A percentile compares a stretch with the other conserved stretches of the same genome.
phyloP scores from a whole-genome alignment of 1,140 invertebrate genomes.

The Caenorhabditis latens region DNA sequence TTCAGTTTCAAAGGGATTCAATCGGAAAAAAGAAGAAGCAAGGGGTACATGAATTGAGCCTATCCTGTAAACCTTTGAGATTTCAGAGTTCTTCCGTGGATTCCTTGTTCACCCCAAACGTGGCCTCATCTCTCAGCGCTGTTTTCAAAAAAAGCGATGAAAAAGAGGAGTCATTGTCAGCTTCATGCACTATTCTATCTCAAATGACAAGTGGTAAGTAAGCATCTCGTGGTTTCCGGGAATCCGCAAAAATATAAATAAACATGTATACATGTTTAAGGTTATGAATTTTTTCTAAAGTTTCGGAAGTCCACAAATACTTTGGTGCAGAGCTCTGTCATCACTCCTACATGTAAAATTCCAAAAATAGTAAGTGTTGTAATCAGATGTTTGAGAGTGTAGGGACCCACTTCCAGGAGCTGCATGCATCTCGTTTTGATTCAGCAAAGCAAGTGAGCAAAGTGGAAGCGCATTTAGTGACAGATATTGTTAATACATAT shows the following conservation, averaged over 20 bases:
- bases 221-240: too few relatives aligned
- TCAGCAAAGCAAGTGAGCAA: conserved; percentile 54
- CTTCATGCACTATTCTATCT: conserved; percentile 13
- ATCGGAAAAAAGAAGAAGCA: conserved; percentile 8
- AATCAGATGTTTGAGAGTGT: neutral
- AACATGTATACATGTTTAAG: neutral
- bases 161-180: conserved; percentile 19
- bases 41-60: neutral
- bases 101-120: conserved; percentile 17
- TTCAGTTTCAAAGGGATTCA: conserved; percentile 23
- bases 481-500: conserved; percentile 61
- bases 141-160: conserved; percentile 23
- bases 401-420: neutral
- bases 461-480: conserved; percentile 59
- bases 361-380: conserved; percentile 41
- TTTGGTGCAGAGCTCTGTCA: conserved; percentile 20
- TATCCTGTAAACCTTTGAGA: neutral
- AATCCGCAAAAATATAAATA: neutral
- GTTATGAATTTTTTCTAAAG: conserved; percentile 52
- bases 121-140: conserved; percentile 7
- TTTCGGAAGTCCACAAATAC: conserved; percentile 54
- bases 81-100: conserved; percentile 8
- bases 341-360: conserved; percentile 49
- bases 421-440: conserved; percentile 54
- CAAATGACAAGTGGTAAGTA: conserved; percentile 22